Evolutionary conservation across 2,113 vertebrate species (phyloP), one percentile per base, ranked within the genome.

Genomic region (Sander vitreus): DNA sequence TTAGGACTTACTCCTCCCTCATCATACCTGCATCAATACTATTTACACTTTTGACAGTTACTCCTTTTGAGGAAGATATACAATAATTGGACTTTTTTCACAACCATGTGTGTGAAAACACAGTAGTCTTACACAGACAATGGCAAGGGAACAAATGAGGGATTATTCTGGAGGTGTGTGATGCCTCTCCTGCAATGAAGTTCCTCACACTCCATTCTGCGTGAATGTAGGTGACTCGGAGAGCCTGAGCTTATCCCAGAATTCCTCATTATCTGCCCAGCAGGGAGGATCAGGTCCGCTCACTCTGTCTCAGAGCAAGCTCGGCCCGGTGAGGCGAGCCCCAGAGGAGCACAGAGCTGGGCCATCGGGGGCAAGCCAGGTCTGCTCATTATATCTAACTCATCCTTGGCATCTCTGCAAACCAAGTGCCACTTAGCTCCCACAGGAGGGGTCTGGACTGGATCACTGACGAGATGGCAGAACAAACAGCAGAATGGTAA

Each of bases 231-330:
- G 94, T 95, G 93, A 94, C 94, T 92, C 75, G 71, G 92, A 90
- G 93, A 95, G 93, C 93, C 94, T 96, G 95, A 95, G 94, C 94
- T 94, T 94, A 95, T 95, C 94, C 94, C 92, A 95, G 93, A 96
- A 96, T 96, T 96, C 95, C 94, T 95, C 94, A 95, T 96, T 95
- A 96, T 93, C 91, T 59, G 77, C 94, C 81, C 94, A 93, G 94
- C 90, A 80, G 94, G 95, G 88, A 88, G 93, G 89, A 89, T 92
- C 90, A 90, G 92, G 89, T 92, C 94, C 67, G 78, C 86, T 92
- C 92, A 89, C 90, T 93, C 92, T 79, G 89, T 91, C 89, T 91
- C 90, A 18, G 87, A 92, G 91, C 90, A 90, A 91, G 84, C 91
- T 91, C 81, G 80, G 93, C 91, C 92, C 83, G 75, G 86, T 84